Percentiles rank a stretch among this genome's conserved stretches.
Conservation (phyloP, 1,140 invertebrate species). For the Ceratosolen solmsi region DNA sequence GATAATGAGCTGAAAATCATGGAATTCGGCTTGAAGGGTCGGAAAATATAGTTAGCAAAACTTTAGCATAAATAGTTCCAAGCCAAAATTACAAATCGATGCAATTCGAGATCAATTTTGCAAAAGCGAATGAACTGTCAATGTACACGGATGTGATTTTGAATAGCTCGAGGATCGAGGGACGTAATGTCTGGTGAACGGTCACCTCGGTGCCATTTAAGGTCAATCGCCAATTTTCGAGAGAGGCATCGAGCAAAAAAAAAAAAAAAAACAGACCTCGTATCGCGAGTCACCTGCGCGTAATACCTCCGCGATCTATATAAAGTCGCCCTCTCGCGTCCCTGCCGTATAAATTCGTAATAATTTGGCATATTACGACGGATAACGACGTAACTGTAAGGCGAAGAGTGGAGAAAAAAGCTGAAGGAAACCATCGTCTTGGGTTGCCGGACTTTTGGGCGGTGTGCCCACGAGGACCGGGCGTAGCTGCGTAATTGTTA, state of each 20-base stretch:
- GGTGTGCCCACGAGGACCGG: not conserved
- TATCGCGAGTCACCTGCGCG: too few species aligned
- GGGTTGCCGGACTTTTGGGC: not conserved
- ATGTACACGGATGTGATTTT: too few species aligned
- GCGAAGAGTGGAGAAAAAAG: not conserved
- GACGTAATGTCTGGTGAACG: not conserved
- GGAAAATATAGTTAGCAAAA: too few species aligned
- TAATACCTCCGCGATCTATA: too few species aligned
- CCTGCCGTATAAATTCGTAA: conserved; percentile 41
- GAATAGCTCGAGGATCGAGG: too few species aligned
- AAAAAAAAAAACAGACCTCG: not conserved
- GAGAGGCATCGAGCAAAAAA: not conserved
- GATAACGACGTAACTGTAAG: conserved; percentile 49
- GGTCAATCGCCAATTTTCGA: conserved; percentile 1
- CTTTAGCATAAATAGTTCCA: too few species aligned
- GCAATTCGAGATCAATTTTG: too few species aligned
- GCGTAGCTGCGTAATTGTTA: conserved; percentile 27
- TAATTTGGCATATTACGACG: conserved; percentile 24
- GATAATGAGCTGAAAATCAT: too few species aligned
- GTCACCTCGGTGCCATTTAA: not conserved
- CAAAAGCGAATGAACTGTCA: too few species aligned
- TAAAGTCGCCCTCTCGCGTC: too few species aligned
- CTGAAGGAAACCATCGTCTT: not conserved
- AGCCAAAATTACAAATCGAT: too few species aligned
- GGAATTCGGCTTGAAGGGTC: too few species aligned